A percentile compares a stretch with the other conserved stretches of the same genome.
Conservation (phyloP, 1,140 invertebrate species). For the Eumeta japonica region DNA sequence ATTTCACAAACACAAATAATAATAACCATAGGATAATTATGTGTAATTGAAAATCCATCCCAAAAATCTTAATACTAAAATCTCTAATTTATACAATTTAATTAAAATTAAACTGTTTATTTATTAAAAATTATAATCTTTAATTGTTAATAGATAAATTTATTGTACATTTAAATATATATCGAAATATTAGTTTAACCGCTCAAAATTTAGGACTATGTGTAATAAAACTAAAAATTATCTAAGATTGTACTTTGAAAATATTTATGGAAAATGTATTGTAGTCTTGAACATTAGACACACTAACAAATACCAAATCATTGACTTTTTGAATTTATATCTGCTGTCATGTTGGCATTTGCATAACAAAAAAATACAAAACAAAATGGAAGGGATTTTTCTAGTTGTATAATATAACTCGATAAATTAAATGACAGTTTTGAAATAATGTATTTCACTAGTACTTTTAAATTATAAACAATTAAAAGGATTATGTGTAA, state of each 20-base stretch:
- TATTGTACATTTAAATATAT: conserved; percentile 9
- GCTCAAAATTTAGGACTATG: no score
- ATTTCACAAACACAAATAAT: conserved; percentile 5
- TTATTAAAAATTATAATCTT: neutral
- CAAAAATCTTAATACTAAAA: neutral
- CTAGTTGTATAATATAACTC: neutral
- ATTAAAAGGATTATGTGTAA: neutral
- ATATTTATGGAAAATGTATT: no score
- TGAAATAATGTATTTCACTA: neutral
- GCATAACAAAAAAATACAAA: no score
- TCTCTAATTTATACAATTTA: neutral
- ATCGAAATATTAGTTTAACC: no score
- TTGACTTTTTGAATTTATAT: no score
- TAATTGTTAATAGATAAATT: conserved; percentile 30
- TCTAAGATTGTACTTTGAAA: no score
- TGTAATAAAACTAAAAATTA: no score
- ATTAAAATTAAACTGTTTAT: conserved; percentile 2
- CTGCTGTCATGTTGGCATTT: no score
- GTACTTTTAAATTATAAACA: neutral
- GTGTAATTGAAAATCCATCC: neutral
- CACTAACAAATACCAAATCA: no score
- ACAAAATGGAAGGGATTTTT: no score
- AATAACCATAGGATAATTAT: conserved; percentile 5
- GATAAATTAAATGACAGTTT: neutral
- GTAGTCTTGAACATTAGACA: no score